Evolutionary conservation across 2,888 invertebrate species (phyloP), one percentile per base, ranked within the genome.

Genomic region (Meiosimyza decipiens): DNA sequence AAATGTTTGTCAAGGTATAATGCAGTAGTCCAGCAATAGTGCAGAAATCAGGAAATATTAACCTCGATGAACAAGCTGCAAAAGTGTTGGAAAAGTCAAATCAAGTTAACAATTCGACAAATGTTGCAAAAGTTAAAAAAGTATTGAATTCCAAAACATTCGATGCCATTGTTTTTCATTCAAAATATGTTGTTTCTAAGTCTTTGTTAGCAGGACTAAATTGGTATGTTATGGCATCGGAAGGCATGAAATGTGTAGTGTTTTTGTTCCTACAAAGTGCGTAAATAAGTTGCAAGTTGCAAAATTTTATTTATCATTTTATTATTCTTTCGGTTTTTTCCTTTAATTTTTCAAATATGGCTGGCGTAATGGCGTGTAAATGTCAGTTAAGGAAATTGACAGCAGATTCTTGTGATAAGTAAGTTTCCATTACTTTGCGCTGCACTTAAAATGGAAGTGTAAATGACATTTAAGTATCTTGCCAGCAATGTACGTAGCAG

Each of bases 301-400:
- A 28, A 2, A 28, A 28, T 28, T 28, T 28, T 40, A 60, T n/a
- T 22, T 51, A 51, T 49, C 18, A 12, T 50, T 28, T 66, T 66
- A 22, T 9, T 33, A 7, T 66, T 66, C 15, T 49, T 55, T 40
- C 47, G 47, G 6, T 65, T 51, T 64, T n/a, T 16, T 50, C 18
- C 40, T 28, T 28, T 67, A 67, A 55, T 47, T 67, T 28, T 72
- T 47, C 72, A 54, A 62, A 80, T 78, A 80, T 76, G 80, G 80
- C 77, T 73, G 76, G 78, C 73, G 75, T 79, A 77, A 79, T 81
- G 82, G 79, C 77, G 77, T 81, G 80, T 80, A 74, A 75, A 71
- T 78, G 82, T 80, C 80, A 77, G 76, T 78, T 79, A 80, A 80
- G 82, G 81, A 47, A 62, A 52, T 52, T 51, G 70, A 51, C 62